Base-by-base conservation (phyloP, 2,797 vertebrate species). In the Anabacerthia variegaticeps region DNA sequence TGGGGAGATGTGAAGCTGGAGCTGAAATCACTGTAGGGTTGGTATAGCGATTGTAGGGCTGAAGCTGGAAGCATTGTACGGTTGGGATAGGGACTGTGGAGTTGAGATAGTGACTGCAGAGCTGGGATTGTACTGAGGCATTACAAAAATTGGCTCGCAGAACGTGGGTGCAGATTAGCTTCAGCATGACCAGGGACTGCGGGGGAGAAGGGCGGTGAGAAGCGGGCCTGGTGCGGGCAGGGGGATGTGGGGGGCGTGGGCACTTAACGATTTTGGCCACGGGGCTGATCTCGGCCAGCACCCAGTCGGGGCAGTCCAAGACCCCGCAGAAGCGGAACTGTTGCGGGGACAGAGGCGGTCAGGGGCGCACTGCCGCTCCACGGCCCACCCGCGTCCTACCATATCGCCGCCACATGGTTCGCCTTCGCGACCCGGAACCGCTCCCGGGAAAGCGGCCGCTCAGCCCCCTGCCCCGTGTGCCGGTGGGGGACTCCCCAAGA, bases 301-400 rank as follows among this genome's bases (percentile, higher is more conserved):
- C 99, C 99, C 99, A 99, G 67, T 99, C 99, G 1, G 99, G 99
- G 85, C 99, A 99, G 96, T 99, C 99, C 97, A 99, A 82, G 95
- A 99, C 99, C 9, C 99, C 99, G 97, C 99, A 99, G 96, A 99
- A 99, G 75, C 99, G 98, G 98, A 99, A 99, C 96, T 99, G 59
- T 81, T 89, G 66, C n/a, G 14, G 51, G 30, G 6, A 13, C 21
- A 77, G 81, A 26, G 15, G 11, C 7, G 10, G 24, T 81, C 48
- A 72, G 81, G 49, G 13, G 22, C 41, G 48, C 48, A 26, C 34
- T 19, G 24, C 14, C 14, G 36, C 12, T 2, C 39, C 23, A 22
- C 23, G 9, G 7, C 12, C 39, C 2, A 5, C 10, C 20, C 61
- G 15, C 28, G 5, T 4, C 63, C 43, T 55, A 62, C 77, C 89